Evolutionary conservation across 2,888 invertebrate species (phyloP).

Genomic region (Poecilobothrus nobilitatus): DNA sequence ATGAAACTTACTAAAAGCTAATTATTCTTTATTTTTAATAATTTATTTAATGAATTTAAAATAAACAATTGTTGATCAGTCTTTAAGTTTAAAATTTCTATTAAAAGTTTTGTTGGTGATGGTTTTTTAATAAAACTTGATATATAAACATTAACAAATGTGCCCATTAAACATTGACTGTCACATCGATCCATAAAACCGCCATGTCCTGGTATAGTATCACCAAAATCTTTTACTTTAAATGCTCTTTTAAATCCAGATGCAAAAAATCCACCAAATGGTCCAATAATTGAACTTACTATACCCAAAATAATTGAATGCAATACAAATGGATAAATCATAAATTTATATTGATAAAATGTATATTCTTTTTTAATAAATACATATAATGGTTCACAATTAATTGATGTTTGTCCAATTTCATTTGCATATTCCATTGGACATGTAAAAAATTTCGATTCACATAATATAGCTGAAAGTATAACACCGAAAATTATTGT

Average conservation of each 20-base stretch:
- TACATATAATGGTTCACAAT: slow-evolving; percentile 79
- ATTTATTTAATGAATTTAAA: neutral
- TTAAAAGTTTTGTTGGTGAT: slow-evolving; percentile 81
- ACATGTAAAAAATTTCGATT: slow-evolving; percentile 87
- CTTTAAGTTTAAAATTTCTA: slow-evolving; percentile 51
- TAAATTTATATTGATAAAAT: slow-evolving; percentile 32
- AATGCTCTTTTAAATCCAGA: slow-evolving; percentile 97
- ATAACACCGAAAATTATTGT: slow-evolving; percentile 80
- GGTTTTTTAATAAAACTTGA: slow-evolving; percentile 89
- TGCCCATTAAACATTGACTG: slow-evolving; percentile 96
- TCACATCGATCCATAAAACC: slow-evolving; percentile 97
- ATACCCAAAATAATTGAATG: slow-evolving; percentile 85
- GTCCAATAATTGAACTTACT: slow-evolving; percentile 94
- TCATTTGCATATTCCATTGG: slow-evolving; percentile 67
- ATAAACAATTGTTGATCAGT: neutral
- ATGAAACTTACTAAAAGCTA: no score
- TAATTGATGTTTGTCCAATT: slow-evolving; percentile 71
- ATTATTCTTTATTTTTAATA: neutral
- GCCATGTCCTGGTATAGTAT: slow-evolving; percentile 94
- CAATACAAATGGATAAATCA: slow-evolving; percentile 79
- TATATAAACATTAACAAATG: slow-evolving; percentile 95
- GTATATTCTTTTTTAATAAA: slow-evolving; percentile 76
- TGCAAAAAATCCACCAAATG: slow-evolving; percentile 97
- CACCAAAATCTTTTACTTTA: slow-evolving; percentile 97
- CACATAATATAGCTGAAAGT: slow-evolving; percentile 76